Base-by-base conservation (phyloP, 2,113 vertebrate species). In the Fregetta grallaria region DNA sequence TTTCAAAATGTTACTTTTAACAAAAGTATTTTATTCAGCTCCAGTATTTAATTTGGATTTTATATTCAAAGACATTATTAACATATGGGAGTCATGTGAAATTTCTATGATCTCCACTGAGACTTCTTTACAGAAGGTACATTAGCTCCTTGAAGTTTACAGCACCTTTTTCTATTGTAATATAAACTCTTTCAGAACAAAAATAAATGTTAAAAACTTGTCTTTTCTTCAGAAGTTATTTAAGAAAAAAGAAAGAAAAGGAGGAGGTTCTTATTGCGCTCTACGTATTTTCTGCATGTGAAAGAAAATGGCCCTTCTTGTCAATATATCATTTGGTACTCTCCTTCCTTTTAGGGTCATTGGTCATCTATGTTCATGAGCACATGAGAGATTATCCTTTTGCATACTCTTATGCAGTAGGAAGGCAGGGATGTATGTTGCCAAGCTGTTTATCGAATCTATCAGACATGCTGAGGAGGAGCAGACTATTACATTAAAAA, bases 1-100 rank as follows among this genome's bases (percentile, higher is more conserved):
- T 98, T 98, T 98, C 98, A 98, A 98, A 98, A 98, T 98, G 98
- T 97, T 98, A 98, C 98, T 97, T 98, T 98, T 98, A 98, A 98
- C 97, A 98, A 97, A 98, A 98, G 97, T 97, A 97, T 98, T 98
- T 97, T 98, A 97, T 97, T 97, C 98, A 97, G 97, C 96, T 98
- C 75, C 91, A 96, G 94, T 98, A 98, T 98, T 98, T 98, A 98
- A 98, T 98, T 98, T 98, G 97, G 97, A 98, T 98, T 98, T 98
- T 98, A 97, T 98, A 98, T 98, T 98, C 97, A 98, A 97, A 98
- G 97, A 93, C 75, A 92, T 95, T 98, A 98, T 98, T 98, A 98
- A 98, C 97, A 97, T 97, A 98, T 96, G 92, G 94, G 82, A 97
- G 78, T 94, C 32, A 83, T 90, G 40, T 94, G 92, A 94, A 86